phyloP scores from a whole-genome alignment of 2,113 vertebrate species.

The Hypomesus transpacificus region DNA sequence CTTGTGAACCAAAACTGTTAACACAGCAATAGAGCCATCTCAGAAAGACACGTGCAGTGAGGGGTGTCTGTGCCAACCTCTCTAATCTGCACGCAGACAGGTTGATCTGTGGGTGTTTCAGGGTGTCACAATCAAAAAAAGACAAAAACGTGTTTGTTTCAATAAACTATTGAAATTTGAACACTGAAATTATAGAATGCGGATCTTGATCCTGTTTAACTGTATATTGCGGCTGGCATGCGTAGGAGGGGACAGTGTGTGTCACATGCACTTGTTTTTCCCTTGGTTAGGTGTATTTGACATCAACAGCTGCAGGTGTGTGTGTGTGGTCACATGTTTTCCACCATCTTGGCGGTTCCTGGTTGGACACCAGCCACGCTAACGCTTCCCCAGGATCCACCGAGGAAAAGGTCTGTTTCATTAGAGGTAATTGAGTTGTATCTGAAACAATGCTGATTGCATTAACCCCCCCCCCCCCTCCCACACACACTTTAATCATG shows the following conservation, averaged over 20 bases:
- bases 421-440: constrained; percentile 61
- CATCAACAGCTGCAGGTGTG: not conserved
- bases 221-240: not conserved
- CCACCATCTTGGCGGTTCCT: constrained; percentile 16
- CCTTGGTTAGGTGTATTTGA: not conserved
- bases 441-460: constrained; percentile 55
- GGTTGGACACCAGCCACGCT: constrained; percentile 17
- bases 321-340: constrained; percentile 5
- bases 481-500: constrained; percentile 36
- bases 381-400: constrained; percentile 3
- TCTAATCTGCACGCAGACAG: constrained; percentile 28
- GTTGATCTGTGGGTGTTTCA: constrained; percentile 8
- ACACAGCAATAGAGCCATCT: not conserved
- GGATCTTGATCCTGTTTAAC: not conserved
- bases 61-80: constrained; percentile 25
- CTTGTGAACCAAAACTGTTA: not conserved
- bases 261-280: not conserved
- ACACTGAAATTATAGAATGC: not conserved
- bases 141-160: not conserved
- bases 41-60: not conserved
- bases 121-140: not conserved
- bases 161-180: not conserved
- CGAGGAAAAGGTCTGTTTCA: constrained; percentile 47
- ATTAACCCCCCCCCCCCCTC: constrained; percentile 33
- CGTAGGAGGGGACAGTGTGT: not conserved